Evolutionary conservation across 2,888 invertebrate genomes (phyloP).

Genomic region (Yponomeuta plumbellus): DNA sequence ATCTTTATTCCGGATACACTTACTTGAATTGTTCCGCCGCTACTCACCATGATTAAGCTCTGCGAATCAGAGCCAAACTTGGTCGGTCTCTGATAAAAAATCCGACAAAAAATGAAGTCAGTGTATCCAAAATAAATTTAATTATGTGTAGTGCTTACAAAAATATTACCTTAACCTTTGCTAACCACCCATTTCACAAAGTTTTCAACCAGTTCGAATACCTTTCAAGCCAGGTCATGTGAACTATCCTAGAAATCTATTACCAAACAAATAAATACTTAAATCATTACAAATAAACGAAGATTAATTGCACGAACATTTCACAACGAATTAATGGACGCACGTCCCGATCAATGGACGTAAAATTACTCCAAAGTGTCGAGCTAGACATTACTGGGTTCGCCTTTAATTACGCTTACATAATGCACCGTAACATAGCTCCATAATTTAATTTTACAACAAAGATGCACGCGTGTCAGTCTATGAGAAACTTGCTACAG

Average conservation of each 20-base stretch:
- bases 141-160: too few relatives aligned
- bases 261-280: background rate
- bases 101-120: too few relatives aligned
- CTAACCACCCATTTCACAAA: too few relatives aligned
- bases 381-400: conserved; percentile 2
- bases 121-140: too few relatives aligned
- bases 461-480: background rate
- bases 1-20: too few relatives aligned
- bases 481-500: background rate
- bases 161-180: too few relatives aligned
- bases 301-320: background rate
- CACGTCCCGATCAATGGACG: background rate
- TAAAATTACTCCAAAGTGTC: background rate
- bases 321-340: background rate
- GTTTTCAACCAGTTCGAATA: too few relatives aligned
- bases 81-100: too few relatives aligned
- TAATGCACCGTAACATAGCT: background rate
- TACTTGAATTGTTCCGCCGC: too few relatives aligned
- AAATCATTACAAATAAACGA: background rate
- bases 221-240: background rate
- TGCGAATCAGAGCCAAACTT: too few relatives aligned
- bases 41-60: too few relatives aligned
- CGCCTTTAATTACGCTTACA: background rate
- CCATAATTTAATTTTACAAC: background rate
- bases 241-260: background rate